phyloP scores from a whole-genome alignment of 2,113 vertebrate genomes.

The Corythornis cristatus region DNA sequence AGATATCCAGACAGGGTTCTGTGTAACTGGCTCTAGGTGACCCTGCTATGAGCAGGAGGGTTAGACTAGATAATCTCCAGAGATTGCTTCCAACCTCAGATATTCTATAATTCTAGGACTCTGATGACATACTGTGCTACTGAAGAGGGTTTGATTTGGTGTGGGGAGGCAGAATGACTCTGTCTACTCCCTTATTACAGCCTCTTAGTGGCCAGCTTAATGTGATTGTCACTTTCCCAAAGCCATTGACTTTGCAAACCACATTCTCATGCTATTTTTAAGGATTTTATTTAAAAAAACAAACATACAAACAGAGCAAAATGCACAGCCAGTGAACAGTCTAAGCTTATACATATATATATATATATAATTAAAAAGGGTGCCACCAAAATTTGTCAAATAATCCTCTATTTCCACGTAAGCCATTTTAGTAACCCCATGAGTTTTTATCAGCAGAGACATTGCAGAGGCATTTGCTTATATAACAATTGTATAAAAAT shows the following conservation, averaged over 20 bases:
- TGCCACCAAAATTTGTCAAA: neutral
- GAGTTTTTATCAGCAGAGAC: neutral
- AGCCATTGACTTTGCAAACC: neutral
- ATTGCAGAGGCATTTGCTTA: neutral
- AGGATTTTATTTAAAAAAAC: neutral
- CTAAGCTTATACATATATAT: neutral
- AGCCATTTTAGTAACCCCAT: neutral
- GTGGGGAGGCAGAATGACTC: neutral
- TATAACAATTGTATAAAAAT: neutral
- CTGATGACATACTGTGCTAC: neutral
- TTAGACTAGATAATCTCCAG: neutral
- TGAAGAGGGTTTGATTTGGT: neutral
- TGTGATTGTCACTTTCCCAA: neutral
- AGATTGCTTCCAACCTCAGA: neutral
- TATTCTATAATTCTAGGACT: neutral
- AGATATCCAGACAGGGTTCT: neutral
- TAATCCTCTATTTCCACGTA: neutral
- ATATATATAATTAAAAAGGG: neutral
- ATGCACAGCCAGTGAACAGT: neutral
- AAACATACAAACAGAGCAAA: neutral
- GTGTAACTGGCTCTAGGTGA: neutral
- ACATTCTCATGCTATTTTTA: neutral
- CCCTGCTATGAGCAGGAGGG: fast-evolving
- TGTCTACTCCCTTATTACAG: neutral
- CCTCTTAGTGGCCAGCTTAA: neutral